phyloP scores from a whole-genome alignment of 2,888 invertebrate genomes.

The Parelbella ahira region DNA sequence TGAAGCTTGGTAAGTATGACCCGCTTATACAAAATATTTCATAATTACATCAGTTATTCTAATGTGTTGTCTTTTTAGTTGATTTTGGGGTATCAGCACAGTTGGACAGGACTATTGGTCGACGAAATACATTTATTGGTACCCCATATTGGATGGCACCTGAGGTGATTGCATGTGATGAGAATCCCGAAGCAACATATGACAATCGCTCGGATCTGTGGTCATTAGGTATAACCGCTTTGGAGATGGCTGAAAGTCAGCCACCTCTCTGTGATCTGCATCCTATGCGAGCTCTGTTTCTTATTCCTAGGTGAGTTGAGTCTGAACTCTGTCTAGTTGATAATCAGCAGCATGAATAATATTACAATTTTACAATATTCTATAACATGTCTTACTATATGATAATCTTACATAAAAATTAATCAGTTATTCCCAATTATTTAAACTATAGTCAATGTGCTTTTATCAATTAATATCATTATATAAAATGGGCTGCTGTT shows the following conservation, averaged over 20 bases:
- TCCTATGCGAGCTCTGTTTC: constrained; percentile 99
- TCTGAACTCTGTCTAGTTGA: too few species aligned
- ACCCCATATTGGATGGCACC: constrained; percentile 99
- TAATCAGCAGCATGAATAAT: too few species aligned
- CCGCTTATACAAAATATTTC: too few species aligned
- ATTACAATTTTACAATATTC: too few species aligned
- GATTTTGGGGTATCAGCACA: constrained; percentile 99
- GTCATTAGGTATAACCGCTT: constrained; percentile 97
- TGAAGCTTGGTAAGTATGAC: constrained; percentile 90
- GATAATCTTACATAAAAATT: constrained; percentile 3
- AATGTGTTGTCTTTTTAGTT: constrained; percentile 78
- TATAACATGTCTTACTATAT: too few species aligned
- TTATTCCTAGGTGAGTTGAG: constrained; percentile 93
- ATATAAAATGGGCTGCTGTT: background rate
- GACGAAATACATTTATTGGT: constrained; percentile 99
- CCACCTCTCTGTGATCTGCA: constrained; percentile 99
- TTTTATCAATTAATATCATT: constrained; percentile 1
- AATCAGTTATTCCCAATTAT: too few species aligned
- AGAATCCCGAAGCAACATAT: constrained; percentile 99
- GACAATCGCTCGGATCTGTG: constrained; percentile 97
- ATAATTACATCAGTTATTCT: too few species aligned
- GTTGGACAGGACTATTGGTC: constrained; percentile 98
- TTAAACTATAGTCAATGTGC: background rate
- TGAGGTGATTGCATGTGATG: constrained; percentile 99
- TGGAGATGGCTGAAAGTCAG: constrained; percentile 99